Percentiles rank a stretch among this genome's conserved stretches.
Conservation (phyloP, 2,113 vertebrate species). For the Sorex fumeus region DNA sequence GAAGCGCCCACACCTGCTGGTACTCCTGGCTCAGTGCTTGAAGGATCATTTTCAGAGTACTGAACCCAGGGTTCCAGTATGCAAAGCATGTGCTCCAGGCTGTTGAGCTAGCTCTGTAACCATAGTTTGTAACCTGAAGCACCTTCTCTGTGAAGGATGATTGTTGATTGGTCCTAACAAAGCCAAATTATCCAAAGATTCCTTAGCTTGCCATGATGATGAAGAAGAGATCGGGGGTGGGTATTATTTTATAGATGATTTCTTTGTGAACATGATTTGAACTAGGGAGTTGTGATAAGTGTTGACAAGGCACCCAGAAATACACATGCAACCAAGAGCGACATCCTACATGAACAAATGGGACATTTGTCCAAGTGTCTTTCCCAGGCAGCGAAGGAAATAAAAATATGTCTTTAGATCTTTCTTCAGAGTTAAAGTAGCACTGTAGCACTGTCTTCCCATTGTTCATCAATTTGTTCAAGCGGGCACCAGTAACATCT, state of each 20-base stretch:
- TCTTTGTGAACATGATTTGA: conserved; percentile 3
- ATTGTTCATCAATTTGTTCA: too few relatives aligned
- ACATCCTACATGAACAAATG: neutral
- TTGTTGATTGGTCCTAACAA: too few relatives aligned
- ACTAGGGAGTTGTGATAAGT: neutral
- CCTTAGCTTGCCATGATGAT: neutral
- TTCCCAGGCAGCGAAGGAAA: neutral
- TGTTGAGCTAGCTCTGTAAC: too few relatives aligned
- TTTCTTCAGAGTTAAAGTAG: conserved; percentile 35
- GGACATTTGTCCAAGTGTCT: neutral
- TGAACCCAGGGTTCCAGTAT: too few relatives aligned
- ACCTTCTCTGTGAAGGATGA: neutral
- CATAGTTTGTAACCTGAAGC: too few relatives aligned
- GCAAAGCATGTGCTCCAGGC: too few relatives aligned
- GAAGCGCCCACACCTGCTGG: too few relatives aligned
- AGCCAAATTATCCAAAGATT: neutral
- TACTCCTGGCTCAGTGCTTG: too few relatives aligned
- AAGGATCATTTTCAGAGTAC: too few relatives aligned
- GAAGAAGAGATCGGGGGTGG: neutral
- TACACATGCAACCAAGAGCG: neutral
- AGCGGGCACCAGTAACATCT: too few relatives aligned
- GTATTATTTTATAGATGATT: neutral
- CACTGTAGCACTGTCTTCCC: too few relatives aligned
- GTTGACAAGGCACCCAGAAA: neutral
- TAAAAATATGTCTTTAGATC: conserved; percentile 22